Evolutionary conservation across 53 echinoderm and acorn worm species (phyloP).

Genomic region (Arbacia lixula): DNA sequence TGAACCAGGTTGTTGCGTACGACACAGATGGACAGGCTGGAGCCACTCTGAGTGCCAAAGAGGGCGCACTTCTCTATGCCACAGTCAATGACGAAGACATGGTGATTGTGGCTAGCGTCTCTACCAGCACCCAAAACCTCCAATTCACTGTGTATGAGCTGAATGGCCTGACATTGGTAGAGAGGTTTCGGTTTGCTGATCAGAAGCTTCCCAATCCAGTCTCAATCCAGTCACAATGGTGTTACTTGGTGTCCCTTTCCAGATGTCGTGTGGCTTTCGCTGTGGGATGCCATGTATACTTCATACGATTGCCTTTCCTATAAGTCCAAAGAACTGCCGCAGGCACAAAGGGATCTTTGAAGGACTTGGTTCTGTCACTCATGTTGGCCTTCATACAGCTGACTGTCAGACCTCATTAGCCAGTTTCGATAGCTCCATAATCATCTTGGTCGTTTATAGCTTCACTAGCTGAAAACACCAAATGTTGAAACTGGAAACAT

Average conservation of each 20-base stretch:
- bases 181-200: not conserved
- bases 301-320: too few relatives aligned
- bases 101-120: conserved; percentile 9
- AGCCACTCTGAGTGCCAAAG: not conserved
- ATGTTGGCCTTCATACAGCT: too few relatives aligned
- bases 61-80: not conserved
- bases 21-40: conserved; percentile 12
- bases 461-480: too few relatives aligned
- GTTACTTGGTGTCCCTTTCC: conserved; percentile 5
- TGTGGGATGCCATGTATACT: not conserved
- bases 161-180: conserved; percentile 2
- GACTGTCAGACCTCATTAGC: too few relatives aligned
- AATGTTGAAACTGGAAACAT: too few relatives aligned
- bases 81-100: not conserved
- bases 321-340: too few relatives aligned
- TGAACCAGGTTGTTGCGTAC: not conserved
- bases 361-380: too few relatives aligned
- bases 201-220: not conserved
- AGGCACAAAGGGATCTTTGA: too few relatives aligned
- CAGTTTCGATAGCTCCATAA: too few relatives aligned
- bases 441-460: too few relatives aligned
- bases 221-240: not conserved
- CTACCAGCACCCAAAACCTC: not conserved
- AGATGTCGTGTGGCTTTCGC: conserved; percentile 6
- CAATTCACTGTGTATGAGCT: not conserved